These are phyloP conservation scores for Silurus asotus DNA, from an alignment of 2,113 vertebrate species.

Conservation along the genomic window DNA sequence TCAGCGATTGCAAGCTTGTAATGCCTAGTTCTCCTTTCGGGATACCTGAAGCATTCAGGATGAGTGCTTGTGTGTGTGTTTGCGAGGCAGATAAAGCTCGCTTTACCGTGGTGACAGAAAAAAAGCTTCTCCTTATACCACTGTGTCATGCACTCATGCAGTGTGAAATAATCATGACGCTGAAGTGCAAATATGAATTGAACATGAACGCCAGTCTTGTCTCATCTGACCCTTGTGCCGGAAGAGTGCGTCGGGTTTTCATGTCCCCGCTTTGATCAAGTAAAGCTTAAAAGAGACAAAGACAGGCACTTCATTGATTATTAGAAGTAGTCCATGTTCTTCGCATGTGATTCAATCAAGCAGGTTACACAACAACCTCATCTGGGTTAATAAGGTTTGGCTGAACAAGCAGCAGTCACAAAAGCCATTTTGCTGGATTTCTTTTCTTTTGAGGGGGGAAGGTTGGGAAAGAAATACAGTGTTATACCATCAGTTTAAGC, in stretches of 20 bases:
- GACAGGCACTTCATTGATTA: constrained; percentile 45
- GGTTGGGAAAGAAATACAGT: not conserved
- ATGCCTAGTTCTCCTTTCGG: not conserved
- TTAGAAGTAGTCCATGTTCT: constrained; percentile 22
- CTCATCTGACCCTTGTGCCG: constrained; percentile 41
- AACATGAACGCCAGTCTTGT: constrained; percentile 23
- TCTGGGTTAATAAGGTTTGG: constrained; percentile 22
- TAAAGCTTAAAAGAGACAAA: constrained; percentile 38
- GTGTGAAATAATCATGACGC: not conserved
- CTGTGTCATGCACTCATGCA: not conserved
- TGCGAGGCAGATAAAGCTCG: no score
- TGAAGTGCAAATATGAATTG: constrained; percentile 18
- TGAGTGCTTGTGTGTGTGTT: not conserved
- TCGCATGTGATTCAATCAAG: constrained; percentile 44
- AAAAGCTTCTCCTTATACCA: not conserved
- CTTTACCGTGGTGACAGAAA: not conserved
- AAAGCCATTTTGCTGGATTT: not conserved
- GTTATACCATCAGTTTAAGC: constrained; percentile 15
- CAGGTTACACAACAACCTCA: constrained; percentile 18
- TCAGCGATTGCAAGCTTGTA: not conserved
- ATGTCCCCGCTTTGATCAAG: constrained; percentile 47
- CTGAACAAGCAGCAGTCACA: not conserved
- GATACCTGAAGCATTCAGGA: not conserved
- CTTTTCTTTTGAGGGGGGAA: not conserved
- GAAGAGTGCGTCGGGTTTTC: constrained; percentile 8